phyloP scores from a whole-genome alignment of 2,113 vertebrate genomes.

The Grallaria varia region DNA sequence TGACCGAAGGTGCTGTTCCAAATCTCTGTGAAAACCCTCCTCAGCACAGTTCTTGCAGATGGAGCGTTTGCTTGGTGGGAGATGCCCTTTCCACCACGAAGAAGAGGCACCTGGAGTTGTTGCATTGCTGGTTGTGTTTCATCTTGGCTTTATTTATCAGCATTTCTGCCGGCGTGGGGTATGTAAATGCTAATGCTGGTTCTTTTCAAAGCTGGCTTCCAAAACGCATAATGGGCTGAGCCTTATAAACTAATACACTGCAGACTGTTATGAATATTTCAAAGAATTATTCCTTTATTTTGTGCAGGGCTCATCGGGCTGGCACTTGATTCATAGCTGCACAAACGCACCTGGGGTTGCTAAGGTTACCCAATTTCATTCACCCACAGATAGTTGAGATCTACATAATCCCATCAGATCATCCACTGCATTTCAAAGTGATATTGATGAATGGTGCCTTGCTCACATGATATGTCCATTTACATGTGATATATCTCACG shows the following conservation, averaged over 20 bases:
- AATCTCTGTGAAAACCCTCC: constrained; percentile 2
- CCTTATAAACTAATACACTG: constrained; percentile 74
- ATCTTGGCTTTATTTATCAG: constrained; percentile 29
- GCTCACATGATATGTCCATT: constrained; percentile 95
- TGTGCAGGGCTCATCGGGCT: constrained; percentile 62
- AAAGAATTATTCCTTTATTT: constrained; percentile 78
- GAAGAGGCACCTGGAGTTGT: neutral
- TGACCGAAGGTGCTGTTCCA: constrained; percentile 22
- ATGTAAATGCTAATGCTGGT: constrained; percentile 56
- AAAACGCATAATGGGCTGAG: constrained; percentile 68
- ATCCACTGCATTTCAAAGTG: constrained; percentile 86
- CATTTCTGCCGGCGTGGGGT: neutral
- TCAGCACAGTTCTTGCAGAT: neutral
- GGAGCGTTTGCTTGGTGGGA: neutral
- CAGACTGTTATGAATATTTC: constrained; percentile 76
- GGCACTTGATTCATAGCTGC: constrained; percentile 78
- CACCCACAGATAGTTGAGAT: constrained; percentile 90
- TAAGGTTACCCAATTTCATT: constrained; percentile 97
- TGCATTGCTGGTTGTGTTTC: neutral
- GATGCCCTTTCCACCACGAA: neutral
- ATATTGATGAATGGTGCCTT: constrained; percentile 92
- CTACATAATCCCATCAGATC: constrained; percentile 98
- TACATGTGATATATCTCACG: constrained; percentile 95
- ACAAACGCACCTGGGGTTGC: constrained; percentile 90
- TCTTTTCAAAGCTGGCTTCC: constrained; percentile 35